phyloP scores from a whole-genome alignment of 2,888 invertebrate species.

The Lochmaea crataegi region DNA sequence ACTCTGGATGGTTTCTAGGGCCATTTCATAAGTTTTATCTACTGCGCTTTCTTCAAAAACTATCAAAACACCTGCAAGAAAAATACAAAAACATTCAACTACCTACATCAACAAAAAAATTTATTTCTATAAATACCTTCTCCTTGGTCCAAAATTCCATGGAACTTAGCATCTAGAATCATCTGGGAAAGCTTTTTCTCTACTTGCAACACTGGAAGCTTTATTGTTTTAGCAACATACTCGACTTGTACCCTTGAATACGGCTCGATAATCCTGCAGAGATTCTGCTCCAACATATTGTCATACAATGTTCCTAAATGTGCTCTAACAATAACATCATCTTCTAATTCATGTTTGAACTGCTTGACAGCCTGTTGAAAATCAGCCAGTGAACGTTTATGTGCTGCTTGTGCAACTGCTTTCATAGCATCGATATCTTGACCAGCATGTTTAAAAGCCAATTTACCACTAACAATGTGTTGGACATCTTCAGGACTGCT shows the following conservation, averaged over 20 bases:
- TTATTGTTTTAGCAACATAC: slow-evolving; percentile 91
- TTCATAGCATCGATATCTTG: slow-evolving; percentile 98
- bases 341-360: slow-evolving; percentile 89
- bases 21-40: slow-evolving; percentile 97
- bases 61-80: slow-evolving; percentile 81
- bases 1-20: slow-evolving; percentile 96
- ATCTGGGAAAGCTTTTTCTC: slow-evolving; percentile 99
- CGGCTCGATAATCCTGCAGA: slow-evolving; percentile 98
- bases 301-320: slow-evolving; percentile 98
- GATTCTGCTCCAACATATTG: slow-evolving; percentile 98
- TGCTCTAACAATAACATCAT: slow-evolving; percentile 96
- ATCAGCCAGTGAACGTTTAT: slow-evolving; percentile 94
- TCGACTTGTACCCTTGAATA: slow-evolving; percentile 96
- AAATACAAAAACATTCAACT: slow-evolving; percentile 5
- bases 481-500: slow-evolving; percentile 97
- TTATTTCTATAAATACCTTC: slow-evolving; percentile 70
- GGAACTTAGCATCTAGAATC: slow-evolving; percentile 98
- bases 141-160: slow-evolving; percentile 98
- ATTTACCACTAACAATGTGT: slow-evolving; percentile 94
- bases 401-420: slow-evolving; percentile 94
- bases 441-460: slow-evolving; percentile 96
- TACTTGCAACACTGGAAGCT: slow-evolving; percentile 89
- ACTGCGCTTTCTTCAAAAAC: slow-evolving; percentile 95
- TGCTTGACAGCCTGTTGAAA: slow-evolving; percentile 91
- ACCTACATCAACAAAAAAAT: not conserved